These are phyloP conservation scores for Odontamblyopus rebecca DNA, from an alignment of 2,797 vertebrate genomes.

Conservation along the genomic window DNA sequence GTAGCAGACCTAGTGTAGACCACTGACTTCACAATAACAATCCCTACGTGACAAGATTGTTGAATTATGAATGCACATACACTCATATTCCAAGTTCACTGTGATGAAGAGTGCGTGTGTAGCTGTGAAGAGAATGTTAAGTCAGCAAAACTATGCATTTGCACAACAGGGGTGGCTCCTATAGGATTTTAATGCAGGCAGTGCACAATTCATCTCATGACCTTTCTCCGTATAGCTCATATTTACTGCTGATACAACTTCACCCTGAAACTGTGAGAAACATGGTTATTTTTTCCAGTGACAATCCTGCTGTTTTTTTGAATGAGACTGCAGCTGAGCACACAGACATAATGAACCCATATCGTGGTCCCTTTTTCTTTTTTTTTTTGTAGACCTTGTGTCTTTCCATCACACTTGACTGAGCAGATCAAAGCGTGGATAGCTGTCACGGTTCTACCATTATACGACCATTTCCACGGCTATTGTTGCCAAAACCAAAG, in stretches of 20 bases:
- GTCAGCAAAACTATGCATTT: conserved; percentile 12
- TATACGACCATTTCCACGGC: conserved; percentile 29
- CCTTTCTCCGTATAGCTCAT: neutral
- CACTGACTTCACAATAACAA: neutral
- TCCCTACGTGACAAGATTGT: neutral
- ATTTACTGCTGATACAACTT: conserved; percentile 16
- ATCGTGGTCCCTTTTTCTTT: neutral
- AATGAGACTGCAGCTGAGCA: neutral
- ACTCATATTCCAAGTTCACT: neutral
- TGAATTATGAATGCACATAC: neutral
- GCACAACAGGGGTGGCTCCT: conserved; percentile 1
- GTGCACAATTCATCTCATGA: conserved; percentile 4
- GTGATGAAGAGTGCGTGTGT: conserved; percentile 3
- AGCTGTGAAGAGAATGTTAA: conserved; percentile 5
- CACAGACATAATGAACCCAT: neutral
- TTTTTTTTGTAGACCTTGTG: conserved; percentile 13
- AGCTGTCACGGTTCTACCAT: conserved; percentile 56
- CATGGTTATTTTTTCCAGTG: conserved; percentile 34
- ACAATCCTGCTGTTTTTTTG: conserved; percentile 20
- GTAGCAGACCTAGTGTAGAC: too few species aligned
- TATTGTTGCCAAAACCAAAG: conserved; percentile 28
- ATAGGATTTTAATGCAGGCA: neutral
- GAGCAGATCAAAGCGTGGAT: conserved; percentile 37
- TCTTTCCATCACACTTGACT: conserved; percentile 58
- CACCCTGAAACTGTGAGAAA: conserved; percentile 36